Percentiles rank a stretch among this genome's conserved stretches.
Evolutionary conservation across 2,888 invertebrate genomes (phyloP).

Genomic region (Oeneis ivallda): DNA sequence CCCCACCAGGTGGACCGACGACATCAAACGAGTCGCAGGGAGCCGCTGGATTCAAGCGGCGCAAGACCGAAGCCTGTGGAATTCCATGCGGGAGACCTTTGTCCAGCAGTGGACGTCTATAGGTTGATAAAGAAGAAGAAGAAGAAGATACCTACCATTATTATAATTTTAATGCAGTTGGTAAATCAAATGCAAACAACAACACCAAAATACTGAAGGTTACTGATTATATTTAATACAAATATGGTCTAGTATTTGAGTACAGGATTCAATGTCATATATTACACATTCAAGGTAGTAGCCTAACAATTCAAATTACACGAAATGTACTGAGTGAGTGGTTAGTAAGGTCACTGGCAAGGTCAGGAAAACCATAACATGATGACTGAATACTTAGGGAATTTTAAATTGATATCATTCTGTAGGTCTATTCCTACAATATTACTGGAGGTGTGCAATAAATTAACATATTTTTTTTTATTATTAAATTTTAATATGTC

Average conservation of each 20-base stretch:
- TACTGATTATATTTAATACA: constrained; percentile 8
- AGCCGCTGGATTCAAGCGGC: too few species aligned
- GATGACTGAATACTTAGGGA: constrained; percentile 17
- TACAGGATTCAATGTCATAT: constrained; percentile 31
- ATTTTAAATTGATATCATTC: constrained; percentile 1
- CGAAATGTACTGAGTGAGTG: constrained; percentile 25
- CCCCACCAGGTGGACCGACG: too few species aligned
- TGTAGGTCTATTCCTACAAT: neutral
- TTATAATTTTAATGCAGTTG: too few species aligned
- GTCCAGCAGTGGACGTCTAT: too few species aligned
- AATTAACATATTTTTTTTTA: too few species aligned
- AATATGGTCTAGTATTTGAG: constrained; percentile 18
- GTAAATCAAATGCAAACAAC: neutral
- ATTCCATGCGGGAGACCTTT: too few species aligned
- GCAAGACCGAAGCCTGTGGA: too few species aligned
- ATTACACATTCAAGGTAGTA: constrained; percentile 31
- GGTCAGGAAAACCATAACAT: constrained; percentile 43
- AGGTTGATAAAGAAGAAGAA: too few species aligned
- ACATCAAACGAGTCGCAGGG: too few species aligned
- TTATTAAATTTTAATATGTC: too few species aligned
- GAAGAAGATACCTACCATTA: too few species aligned
- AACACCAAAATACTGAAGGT: constrained; percentile 9
- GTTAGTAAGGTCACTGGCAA: constrained; percentile 51
- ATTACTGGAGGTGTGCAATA: too few species aligned
- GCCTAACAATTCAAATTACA: constrained; percentile 27